Conservation (phyloP, 1,140 invertebrate genomes). For the Drosophila lacertosa region DNA sequence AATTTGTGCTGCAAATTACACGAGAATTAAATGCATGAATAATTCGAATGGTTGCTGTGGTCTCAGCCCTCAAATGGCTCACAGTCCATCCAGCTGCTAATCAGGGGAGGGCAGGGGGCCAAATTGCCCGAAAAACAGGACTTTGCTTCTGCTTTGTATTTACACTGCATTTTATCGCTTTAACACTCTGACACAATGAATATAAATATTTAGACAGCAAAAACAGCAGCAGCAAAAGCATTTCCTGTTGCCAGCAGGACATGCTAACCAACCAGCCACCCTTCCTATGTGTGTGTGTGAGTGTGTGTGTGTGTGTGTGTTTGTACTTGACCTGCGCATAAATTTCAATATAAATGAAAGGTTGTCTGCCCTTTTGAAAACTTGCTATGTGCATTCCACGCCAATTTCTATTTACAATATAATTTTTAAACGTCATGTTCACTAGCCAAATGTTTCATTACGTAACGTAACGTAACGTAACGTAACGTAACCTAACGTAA, state of each 20-base stretch:
- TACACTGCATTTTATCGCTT: constrained; percentile 82
- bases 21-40: constrained; percentile 83
- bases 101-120: constrained; percentile 46
- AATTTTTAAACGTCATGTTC: constrained; percentile 32
- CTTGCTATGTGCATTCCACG: constrained; percentile 56
- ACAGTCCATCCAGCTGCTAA: constrained; percentile 49
- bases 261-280: constrained; percentile 28
- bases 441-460: constrained; percentile 30
- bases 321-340: constrained; percentile 73
- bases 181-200: constrained; percentile 82
- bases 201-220: constrained; percentile 82
- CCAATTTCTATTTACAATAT: constrained; percentile 46
- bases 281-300: constrained; percentile 12
- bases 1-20: constrained; percentile 79
- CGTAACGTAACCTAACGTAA: neutral
- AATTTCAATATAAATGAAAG: constrained; percentile 78
- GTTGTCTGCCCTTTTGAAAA: constrained; percentile 43
- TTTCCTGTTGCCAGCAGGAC: constrained; percentile 57
- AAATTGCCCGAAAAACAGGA: too few species aligned
- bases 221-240: constrained; percentile 57
- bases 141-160: constrained; percentile 65
- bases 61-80: constrained; percentile 52
- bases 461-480: constrained; percentile 16
- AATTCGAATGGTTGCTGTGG: constrained; percentile 81
- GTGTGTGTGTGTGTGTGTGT: constrained; percentile 42